A percentile compares a stretch with the other conserved stretches of the same genome.
These are phyloP conservation scores for Meliscaeva auricollis DNA, from an alignment of 2,888 invertebrate genomes.

Conservation along the genomic window DNA sequence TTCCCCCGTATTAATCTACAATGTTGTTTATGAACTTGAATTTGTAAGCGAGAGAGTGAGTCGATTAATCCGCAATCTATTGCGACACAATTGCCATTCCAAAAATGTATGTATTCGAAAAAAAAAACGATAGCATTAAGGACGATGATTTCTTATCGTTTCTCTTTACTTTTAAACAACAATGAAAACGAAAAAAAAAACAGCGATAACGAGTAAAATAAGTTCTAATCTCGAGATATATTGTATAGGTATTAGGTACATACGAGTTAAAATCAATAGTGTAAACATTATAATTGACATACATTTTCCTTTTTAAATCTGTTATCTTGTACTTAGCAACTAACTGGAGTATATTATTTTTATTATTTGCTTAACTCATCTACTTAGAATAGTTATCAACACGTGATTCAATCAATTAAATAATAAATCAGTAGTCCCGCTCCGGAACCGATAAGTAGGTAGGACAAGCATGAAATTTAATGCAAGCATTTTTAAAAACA, in stretches of 20 bases:
- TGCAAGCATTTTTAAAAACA: too few relatives aligned
- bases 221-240: background rate
- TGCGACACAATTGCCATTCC: slow-evolving; percentile 1
- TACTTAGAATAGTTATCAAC: background rate
- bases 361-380: background rate
- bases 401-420: background rate
- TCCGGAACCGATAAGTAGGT: too few relatives aligned
- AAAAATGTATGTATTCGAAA: background rate
- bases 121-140: background rate
- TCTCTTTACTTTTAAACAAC: too few relatives aligned
- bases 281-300: slow-evolving; percentile 20
- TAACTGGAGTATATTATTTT: background rate
- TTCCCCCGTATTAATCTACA: background rate
- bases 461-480: too few relatives aligned
- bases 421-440: background rate
- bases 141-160: background rate
- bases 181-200: background rate
- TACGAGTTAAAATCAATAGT: background rate
- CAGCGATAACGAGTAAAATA: background rate
- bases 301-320: background rate
- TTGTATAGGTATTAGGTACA: too few relatives aligned
- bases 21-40: slow-evolving; percentile 12
- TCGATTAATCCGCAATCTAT: background rate
- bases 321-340: slow-evolving; percentile 23
- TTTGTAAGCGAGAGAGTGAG: background rate